These are phyloP conservation scores for Suillia variegata DNA, from an alignment of 2,888 invertebrate genomes.

Conservation along the genomic window DNA sequence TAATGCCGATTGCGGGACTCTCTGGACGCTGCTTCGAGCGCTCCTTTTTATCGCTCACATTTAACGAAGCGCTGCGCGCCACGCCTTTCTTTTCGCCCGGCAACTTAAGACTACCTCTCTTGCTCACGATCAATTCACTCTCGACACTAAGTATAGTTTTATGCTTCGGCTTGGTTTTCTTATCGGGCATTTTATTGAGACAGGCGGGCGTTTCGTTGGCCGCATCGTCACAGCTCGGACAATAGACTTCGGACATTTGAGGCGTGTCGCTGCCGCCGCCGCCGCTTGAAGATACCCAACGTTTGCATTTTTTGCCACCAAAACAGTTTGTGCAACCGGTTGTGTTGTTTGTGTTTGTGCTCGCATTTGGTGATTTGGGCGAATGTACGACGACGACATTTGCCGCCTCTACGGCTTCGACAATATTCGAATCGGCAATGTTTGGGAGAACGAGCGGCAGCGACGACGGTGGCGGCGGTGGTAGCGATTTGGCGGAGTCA, in stretches of 20 bases:
- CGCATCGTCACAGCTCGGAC: conserved; percentile 59
- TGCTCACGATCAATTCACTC: conserved; percentile 54
- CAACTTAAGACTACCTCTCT: conserved; percentile 42
- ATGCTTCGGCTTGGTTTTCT: conserved; percentile 50
- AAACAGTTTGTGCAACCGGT: conserved; percentile 61
- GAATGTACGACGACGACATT: conserved; percentile 25
- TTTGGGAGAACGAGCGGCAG: conserved; percentile 25
- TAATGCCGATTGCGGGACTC: conserved; percentile 9
- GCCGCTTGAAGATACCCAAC: conserved; percentile 47
- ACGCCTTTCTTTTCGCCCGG: conserved; percentile 38
- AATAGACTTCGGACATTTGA: conserved; percentile 68
- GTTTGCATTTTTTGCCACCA: conserved; percentile 54
- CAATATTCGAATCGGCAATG: conserved; percentile 34
- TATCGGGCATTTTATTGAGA: conserved; percentile 61
- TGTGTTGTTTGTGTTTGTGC: conserved; percentile 28
- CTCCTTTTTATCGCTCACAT: conserved; percentile 38
- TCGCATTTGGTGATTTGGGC: conserved; percentile 26
- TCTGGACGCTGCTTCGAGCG: conserved; percentile 29
- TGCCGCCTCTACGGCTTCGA: conserved; percentile 27
- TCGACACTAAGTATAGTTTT: conserved; percentile 58
- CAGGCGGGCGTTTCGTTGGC: conserved; percentile 63
- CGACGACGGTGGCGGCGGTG: conserved; percentile 25
- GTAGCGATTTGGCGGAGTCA: no score
- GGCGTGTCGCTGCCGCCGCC: conserved; percentile 47
- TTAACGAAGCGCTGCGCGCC: conserved; percentile 45